A percentile compares a stretch with the other conserved stretches of the same genome.
These are phyloP conservation scores for Paragorgia papillata DNA, from an alignment of 92 coral and sea anemone species.

Conservation along the genomic window DNA sequence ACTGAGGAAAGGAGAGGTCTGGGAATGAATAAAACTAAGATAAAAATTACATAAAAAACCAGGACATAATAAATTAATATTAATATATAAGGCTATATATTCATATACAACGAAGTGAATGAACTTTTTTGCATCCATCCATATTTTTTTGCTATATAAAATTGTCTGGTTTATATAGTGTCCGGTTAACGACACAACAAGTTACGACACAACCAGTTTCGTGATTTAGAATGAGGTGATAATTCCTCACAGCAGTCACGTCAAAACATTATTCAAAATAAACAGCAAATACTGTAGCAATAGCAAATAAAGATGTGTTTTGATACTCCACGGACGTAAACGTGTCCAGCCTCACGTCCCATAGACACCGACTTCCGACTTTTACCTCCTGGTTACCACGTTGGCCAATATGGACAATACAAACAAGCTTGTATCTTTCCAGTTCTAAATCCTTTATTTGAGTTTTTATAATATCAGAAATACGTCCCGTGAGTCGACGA, in stretches of 20 bases:
- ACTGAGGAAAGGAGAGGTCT: no score
- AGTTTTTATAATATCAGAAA: conserved; percentile 75
- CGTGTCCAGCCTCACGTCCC: conserved; percentile 83
- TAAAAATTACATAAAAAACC: no score
- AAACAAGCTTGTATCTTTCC: conserved; percentile 82
- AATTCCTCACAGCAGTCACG: not conserved
- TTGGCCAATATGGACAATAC: conserved; percentile 90
- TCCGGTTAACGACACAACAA: no score
- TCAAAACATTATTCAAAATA: conserved; percentile 75
- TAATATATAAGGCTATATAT: no score
- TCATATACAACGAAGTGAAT: no score
- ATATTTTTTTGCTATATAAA: no score
- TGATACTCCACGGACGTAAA: conserved; percentile 76
- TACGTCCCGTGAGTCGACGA: conserved; percentile 81
- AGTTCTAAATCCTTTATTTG: conserved; percentile 80
- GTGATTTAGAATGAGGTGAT: no score
- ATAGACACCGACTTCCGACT: conserved; percentile 92
- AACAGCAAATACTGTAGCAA: conserved; percentile 86
- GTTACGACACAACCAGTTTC: no score
- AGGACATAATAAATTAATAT: no score
- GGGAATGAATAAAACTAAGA: no score
- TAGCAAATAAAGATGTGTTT: conserved; percentile 83
- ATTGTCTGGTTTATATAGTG: no score
- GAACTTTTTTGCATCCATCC: no score
- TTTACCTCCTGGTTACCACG: conserved; percentile 79